Evolutionary conservation across 2,888 invertebrate species (phyloP).

Genomic region (Apotomis betuletana): DNA sequence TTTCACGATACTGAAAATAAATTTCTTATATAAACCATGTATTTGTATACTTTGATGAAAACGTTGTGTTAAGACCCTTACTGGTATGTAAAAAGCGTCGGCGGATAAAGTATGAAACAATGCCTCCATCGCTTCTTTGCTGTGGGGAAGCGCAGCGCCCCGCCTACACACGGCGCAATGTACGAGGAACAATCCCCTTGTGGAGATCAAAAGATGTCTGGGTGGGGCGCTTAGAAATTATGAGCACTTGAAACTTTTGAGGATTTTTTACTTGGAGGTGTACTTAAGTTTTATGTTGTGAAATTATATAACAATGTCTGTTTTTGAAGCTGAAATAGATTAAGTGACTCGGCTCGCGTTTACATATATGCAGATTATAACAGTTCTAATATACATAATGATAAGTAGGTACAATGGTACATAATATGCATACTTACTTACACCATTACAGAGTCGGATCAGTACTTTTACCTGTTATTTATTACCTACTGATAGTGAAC

Average conservation of each 20-base stretch:
- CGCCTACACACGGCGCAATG: constrained; percentile 29
- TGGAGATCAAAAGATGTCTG: constrained; percentile 58
- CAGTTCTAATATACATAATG: too few species aligned
- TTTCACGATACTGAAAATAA: too few species aligned
- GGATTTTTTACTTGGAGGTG: neutral
- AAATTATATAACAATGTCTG: neutral
- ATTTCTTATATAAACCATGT: too few species aligned
- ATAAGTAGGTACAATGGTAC: too few species aligned
- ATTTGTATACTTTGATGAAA: too few species aligned
- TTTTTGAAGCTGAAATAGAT: too few species aligned
- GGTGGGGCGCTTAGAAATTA: constrained; percentile 47
- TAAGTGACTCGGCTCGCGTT: too few species aligned
- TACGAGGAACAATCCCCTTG: constrained; percentile 33
- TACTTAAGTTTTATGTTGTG: neutral
- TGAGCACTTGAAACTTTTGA: constrained; percentile 48
- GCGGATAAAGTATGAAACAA: constrained; percentile 61
- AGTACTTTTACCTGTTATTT: too few species aligned
- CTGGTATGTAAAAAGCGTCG: constrained; percentile 44
- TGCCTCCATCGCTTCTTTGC: constrained; percentile 46
- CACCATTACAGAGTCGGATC: too few species aligned
- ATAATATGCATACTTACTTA: too few species aligned
- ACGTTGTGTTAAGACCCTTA: neutral
- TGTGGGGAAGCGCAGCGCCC: constrained; percentile 2
- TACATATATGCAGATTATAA: too few species aligned
- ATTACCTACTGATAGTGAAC: too few species aligned